These are phyloP conservation scores for Myiozetetes cayanensis DNA, from an alignment of 2,113 vertebrate species.

Conservation along the genomic window DNA sequence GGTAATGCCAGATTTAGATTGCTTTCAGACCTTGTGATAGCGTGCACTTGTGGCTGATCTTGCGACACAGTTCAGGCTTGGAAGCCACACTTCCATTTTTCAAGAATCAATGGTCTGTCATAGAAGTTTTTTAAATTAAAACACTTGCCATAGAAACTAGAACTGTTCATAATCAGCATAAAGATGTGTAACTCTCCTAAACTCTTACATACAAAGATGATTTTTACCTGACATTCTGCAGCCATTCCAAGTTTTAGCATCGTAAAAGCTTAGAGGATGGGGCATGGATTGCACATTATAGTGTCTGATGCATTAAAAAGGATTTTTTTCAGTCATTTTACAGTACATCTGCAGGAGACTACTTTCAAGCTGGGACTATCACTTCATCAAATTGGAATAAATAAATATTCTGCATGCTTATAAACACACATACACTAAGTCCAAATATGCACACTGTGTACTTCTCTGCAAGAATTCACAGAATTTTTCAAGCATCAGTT, in stretches of 20 bases:
- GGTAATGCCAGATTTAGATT: background rate
- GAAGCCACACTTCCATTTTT: background rate
- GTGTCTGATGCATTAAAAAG: background rate
- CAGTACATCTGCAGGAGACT: background rate
- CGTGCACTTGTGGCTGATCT: background rate
- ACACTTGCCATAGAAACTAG: background rate
- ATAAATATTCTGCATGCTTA: background rate
- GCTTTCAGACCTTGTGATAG: background rate
- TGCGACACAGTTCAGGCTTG: background rate
- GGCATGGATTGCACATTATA: background rate
- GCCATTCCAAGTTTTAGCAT: background rate
- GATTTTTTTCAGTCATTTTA: background rate
- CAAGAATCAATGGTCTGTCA: background rate
- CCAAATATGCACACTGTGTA: background rate
- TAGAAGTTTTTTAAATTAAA: background rate
- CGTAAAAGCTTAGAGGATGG: background rate
- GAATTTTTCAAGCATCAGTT: background rate
- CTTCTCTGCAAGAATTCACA: background rate
- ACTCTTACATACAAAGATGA: background rate
- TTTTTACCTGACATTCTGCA: background rate
- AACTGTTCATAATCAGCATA: background rate
- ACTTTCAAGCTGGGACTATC: constrained; percentile 1
- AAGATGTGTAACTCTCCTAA: background rate
- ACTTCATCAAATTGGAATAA: constrained; percentile 4
- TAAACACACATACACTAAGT: background rate